Percentiles rank a stretch among this genome's conserved stretches.
Evolutionary conservation across 2,888 invertebrate genomes (phyloP).

Genomic region (Drosophila kanekoi): DNA sequence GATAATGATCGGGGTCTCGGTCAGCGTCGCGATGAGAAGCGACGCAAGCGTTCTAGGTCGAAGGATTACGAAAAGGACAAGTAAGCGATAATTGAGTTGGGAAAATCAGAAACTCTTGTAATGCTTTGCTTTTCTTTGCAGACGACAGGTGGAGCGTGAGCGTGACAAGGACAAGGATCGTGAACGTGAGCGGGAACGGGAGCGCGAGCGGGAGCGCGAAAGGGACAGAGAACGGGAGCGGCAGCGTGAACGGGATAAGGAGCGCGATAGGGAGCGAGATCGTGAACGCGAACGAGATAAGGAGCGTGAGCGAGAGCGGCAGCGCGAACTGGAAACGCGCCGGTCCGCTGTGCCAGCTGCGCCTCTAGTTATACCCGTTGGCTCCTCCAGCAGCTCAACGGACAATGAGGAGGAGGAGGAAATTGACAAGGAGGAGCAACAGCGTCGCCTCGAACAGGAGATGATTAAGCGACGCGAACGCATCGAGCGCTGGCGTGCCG

Average conservation of each 20-base stretch:
- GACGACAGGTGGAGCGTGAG: constrained; percentile 80
- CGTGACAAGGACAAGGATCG: constrained; percentile 53
- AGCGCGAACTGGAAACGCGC: constrained; percentile 85
- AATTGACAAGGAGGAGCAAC: constrained; percentile 93
- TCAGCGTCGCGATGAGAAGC: constrained; percentile 77
- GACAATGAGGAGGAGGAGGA: constrained; percentile 86
- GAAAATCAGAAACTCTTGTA: neutral
- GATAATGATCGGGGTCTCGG: constrained; percentile 54
- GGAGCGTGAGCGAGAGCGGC: constrained; percentile 86
- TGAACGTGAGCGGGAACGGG: constrained; percentile 77
- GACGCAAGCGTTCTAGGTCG: constrained; percentile 79
- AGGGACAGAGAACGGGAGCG: constrained; percentile 84
- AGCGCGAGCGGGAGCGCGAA: constrained; percentile 65
- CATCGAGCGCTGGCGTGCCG: constrained; percentile 98
- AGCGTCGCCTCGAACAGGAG: constrained; percentile 94
- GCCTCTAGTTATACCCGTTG: constrained; percentile 64
- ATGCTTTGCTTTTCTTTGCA: constrained; percentile 26
- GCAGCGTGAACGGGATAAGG: constrained; percentile 76
- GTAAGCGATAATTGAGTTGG: constrained; percentile 49
- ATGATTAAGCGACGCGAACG: constrained; percentile 98
- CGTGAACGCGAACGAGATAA: constrained; percentile 84
- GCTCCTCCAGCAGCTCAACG: constrained; percentile 77
- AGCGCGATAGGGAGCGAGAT: constrained; percentile 58
- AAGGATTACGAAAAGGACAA: constrained; percentile 81
- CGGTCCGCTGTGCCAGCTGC: constrained; percentile 45